Conservation (phyloP, 2,113 vertebrate species). For the Thunnus maccoyii region DNA sequence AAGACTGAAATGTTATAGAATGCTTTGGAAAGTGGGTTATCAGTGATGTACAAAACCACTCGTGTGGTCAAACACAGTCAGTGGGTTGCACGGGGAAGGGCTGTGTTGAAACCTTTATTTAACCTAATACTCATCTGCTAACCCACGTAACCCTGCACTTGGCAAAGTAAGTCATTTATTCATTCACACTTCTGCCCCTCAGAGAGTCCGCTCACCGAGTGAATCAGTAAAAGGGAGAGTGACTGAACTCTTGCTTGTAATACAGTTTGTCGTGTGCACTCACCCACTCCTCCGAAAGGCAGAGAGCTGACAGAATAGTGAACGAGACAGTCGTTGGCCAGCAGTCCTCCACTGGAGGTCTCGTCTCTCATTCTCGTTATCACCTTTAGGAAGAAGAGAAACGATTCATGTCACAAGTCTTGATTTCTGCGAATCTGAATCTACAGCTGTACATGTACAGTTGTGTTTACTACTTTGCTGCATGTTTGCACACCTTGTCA, state of each 20-base stretch:
- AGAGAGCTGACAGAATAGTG: slow-evolving; percentile 85
- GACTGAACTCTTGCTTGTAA: not conserved
- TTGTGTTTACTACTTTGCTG: not conserved
- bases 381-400: slow-evolving; percentile 76
- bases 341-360: slow-evolving; percentile 91
- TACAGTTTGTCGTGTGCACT: slow-evolving; percentile 49
- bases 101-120: no score
- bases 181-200: not conserved
- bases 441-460: not conserved
- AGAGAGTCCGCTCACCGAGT: not conserved
- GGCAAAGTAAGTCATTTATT: not conserved
- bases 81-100: no score
- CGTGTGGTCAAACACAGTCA: no score
- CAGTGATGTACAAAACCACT: no score
- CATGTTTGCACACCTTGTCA: slow-evolving; percentile 84
- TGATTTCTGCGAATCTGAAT: not conserved
- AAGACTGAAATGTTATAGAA: no score
- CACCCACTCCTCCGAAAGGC: slow-evolving; percentile 94
- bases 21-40: no score
- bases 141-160: no score
- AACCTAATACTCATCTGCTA: no score
- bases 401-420: not conserved
- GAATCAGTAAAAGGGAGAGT: not conserved
- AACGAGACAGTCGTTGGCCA: slow-evolving; percentile 90
- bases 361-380: slow-evolving; percentile 85